Evolutionary conservation across 1,140 invertebrate species (phyloP).

Genomic region (Pseudomyrmex cubaensis): DNA sequence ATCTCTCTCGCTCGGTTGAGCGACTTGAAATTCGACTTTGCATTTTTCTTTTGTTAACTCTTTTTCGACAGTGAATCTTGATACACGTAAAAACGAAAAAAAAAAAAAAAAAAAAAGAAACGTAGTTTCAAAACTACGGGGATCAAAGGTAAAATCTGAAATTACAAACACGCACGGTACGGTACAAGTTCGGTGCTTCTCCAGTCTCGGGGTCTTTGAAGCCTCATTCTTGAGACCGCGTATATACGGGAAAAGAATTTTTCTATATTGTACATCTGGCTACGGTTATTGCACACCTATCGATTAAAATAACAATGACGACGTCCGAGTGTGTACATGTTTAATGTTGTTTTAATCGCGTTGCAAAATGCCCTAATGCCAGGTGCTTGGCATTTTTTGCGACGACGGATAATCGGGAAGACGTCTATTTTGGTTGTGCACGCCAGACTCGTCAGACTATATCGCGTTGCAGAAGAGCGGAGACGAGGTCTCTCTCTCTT

Average conservation of each 20-base stretch:
- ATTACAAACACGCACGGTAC: no score
- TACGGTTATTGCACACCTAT: not conserved
- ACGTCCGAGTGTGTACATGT: not conserved
- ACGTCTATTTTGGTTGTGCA: constrained; percentile 59
- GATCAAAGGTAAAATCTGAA: no score
- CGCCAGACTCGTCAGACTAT: constrained; percentile 50
- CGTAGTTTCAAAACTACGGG: no score
- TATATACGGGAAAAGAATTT: no score
- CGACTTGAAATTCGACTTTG: not conserved
- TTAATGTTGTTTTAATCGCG: constrained; percentile 22
- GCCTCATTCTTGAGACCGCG: no score
- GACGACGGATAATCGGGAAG: constrained; percentile 29
- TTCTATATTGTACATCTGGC: no score
- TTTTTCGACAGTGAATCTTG: no score
- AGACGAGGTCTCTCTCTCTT: not conserved
- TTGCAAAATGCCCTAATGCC: constrained; percentile 32
- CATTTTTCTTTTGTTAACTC: not conserved
- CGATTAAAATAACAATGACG: constrained; percentile 10
- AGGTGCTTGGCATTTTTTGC: constrained; percentile 38
- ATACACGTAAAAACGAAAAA: no score
- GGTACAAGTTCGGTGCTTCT: no score
- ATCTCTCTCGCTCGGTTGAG: no score
- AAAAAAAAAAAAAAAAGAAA: no score
- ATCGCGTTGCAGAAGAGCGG: constrained; percentile 33
- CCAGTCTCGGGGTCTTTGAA: no score